These are phyloP conservation scores for Xestobium rufovillosum DNA, from an alignment of 2,888 invertebrate genomes.

Conservation along the genomic window DNA sequence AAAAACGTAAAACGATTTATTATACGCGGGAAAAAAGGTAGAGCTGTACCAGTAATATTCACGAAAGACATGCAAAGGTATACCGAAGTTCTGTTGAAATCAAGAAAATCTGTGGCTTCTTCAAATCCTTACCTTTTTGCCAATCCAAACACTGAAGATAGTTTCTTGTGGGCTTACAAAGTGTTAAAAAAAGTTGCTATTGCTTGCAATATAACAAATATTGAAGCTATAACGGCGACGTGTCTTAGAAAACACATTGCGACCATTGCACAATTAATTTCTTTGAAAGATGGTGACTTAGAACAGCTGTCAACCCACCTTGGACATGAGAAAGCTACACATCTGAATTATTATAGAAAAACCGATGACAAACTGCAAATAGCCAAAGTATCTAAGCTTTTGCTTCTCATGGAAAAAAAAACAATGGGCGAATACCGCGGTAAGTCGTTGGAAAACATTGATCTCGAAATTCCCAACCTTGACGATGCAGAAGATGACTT, in stretches of 20 bases:
- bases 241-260: slow-evolving; percentile 11
- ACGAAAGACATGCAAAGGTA: slow-evolving; percentile 9
- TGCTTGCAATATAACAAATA: slow-evolving; percentile 1
- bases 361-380: slow-evolving; percentile 15
- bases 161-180: slow-evolving; percentile 1
- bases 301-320: slow-evolving; percentile 13
- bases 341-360: slow-evolving; percentile 14
- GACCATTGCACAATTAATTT: slow-evolving; percentile 14
- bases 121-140: slow-evolving; percentile 2
- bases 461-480: too few species aligned
- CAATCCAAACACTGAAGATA: slow-evolving; percentile 3
- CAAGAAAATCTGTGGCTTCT: slow-evolving; percentile 1
- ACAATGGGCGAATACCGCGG: slow-evolving; percentile 11
- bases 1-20: slow-evolving; percentile 11
- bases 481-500: too few species aligned
- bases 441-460: slow-evolving; percentile 11
- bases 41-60: slow-evolving; percentile 8
- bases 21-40: slow-evolving; percentile 15
- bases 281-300: slow-evolving; percentile 10
- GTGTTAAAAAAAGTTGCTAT: slow-evolving; percentile 2
- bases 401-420: slow-evolving; percentile 9
- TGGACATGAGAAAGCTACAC: slow-evolving; percentile 15
- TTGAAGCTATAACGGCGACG: slow-evolving; percentile 4
- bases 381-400: slow-evolving; percentile 15
- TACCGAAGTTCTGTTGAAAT: slow-evolving; percentile 3